Percentiles rank a stretch among this genome's conserved stretches.
Conservation (phyloP, 2,888 invertebrate genomes). For the Stictocephala bisonia region DNA sequence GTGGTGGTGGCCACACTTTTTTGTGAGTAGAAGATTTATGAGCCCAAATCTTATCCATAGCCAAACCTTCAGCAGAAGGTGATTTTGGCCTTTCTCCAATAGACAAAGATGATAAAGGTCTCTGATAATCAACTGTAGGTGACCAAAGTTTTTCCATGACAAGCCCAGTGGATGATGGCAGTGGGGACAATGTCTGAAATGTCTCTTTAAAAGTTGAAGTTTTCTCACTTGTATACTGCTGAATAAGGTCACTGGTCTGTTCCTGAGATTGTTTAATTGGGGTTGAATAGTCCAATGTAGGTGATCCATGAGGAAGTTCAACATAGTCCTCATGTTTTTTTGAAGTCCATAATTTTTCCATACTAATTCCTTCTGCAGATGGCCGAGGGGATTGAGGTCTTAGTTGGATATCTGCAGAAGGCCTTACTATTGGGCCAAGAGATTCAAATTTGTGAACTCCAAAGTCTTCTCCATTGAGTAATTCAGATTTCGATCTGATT, state of each 20-base stretch:
- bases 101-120: constrained; percentile 61
- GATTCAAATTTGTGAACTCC: constrained; percentile 26
- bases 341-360: constrained; percentile 76
- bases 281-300: constrained; percentile 19
- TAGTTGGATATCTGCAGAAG: constrained; percentile 62
- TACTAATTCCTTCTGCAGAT: constrained; percentile 73
- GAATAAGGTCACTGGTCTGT: no score
- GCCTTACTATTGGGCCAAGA: constrained; percentile 63
- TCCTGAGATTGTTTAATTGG: not conserved
- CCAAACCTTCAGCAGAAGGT: constrained; percentile 63
- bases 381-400: constrained; percentile 68
- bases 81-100: constrained; percentile 62
- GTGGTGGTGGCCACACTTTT: constrained; percentile 53
- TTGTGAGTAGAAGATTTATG: constrained; percentile 56
- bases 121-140: constrained; percentile 50
- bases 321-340: constrained; percentile 49
- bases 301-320: constrained; percentile 15
- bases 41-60: constrained; percentile 64
- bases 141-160: constrained; percentile 64
- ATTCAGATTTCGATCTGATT: not conserved
- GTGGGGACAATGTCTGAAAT: constrained; percentile 60
- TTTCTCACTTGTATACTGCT: not conserved
- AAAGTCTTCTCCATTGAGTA: constrained; percentile 11
- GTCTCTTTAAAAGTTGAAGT: constrained; percentile 5
- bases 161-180: constrained; percentile 63